A percentile compares a stretch with the other conserved stretches of the same genome.
Conservation (phyloP, 2,888 invertebrate genomes). For the Glaucopsyche alexis region DNA sequence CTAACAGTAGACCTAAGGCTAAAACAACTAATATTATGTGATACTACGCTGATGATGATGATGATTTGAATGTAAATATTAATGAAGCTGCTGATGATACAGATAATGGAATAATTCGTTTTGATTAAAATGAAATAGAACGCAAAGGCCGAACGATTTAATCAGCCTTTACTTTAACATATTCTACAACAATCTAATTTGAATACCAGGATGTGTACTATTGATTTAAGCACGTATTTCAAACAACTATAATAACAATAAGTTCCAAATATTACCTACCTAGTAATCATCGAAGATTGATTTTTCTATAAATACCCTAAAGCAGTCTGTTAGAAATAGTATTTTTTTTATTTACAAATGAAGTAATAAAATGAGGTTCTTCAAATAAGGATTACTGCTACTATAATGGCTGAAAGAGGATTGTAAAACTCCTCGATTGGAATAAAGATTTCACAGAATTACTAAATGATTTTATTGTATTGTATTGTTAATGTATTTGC, state of each 20-base stretch:
- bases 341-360: too few species aligned
- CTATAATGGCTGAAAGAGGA: background rate
- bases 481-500: background rate
- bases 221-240: too few species aligned
- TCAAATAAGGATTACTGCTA: too few species aligned
- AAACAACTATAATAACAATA: too few species aligned
- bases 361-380: too few species aligned
- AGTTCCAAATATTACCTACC: too few species aligned
- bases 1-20: background rate
- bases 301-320: too few species aligned
- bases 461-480: too few species aligned
- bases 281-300: too few species aligned
- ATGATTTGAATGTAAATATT: background rate
- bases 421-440: background rate
- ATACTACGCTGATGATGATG: background rate
- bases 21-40: background rate
- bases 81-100: background rate
- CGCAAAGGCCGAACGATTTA: background rate
- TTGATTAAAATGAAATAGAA: constrained; percentile 3
- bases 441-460: background rate
- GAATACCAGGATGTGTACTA: background rate
- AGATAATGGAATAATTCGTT: constrained; percentile 7
- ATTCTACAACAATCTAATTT: background rate
- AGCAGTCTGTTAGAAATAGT: too few species aligned
- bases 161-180: background rate